Conservation (phyloP, 23 tunicate species). For the Styela clava region DNA sequence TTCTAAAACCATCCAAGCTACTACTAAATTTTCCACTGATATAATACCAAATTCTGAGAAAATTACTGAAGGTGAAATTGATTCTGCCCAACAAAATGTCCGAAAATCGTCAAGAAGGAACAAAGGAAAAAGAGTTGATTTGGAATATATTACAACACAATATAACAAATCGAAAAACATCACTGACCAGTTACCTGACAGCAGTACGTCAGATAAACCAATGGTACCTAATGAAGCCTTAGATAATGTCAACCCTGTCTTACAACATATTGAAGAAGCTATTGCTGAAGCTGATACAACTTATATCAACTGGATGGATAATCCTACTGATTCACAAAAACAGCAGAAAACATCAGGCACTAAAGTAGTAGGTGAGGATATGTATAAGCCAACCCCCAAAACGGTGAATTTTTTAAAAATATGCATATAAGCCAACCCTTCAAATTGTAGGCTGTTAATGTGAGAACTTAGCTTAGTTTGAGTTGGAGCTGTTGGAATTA, state of each 20-base stretch:
- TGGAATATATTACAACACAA: neutral
- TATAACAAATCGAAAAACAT: neutral
- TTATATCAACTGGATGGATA: neutral
- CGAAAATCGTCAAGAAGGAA: neutral
- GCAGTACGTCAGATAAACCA: neutral
- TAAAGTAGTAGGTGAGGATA: neutral
- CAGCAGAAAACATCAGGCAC: neutral
- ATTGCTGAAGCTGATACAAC: neutral
- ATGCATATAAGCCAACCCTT: no score
- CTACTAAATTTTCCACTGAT: neutral
- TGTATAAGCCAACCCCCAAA: no score
- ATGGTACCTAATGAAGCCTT: neutral
- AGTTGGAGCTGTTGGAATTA: no score
- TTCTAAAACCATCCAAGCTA: neutral
- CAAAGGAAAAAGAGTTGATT: neutral
- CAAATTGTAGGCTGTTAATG: no score
- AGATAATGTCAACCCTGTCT: neutral
- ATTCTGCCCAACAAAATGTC: neutral
- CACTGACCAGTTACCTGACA: neutral
- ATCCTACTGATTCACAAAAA: neutral
- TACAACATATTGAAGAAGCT: neutral
- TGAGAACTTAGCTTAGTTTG: no score
- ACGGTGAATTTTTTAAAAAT: no score
- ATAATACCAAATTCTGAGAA: neutral
- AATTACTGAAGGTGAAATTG: neutral